Evolutionary conservation across 2,888 invertebrate species (phyloP), one percentile per base, ranked within the genome.

Genomic region (Pilophorus perplexus): DNA sequence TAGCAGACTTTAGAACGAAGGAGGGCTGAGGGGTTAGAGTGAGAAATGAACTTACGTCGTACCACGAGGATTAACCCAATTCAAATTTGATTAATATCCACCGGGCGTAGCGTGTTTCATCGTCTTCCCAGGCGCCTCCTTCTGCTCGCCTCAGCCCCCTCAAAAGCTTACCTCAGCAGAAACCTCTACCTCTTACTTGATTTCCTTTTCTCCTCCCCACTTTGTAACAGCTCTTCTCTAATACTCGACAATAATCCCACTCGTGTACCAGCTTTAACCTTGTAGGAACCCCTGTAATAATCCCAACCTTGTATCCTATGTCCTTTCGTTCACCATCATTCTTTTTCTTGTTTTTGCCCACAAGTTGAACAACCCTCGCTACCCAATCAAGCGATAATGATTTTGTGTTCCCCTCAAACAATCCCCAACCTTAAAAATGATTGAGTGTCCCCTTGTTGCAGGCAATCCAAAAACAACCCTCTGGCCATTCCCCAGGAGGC

Each of bases 1-100:
- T 28, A 14, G 14, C 42, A 59, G 27, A 42, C 42, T 25, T 14
- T n/a, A 20, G 16, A 22, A 20, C 22, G 22, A 14, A 18, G 46
- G 46, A 42, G 23, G 23, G 38, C 38, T 42, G 59, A 25, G 42
- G 16, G 12, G 57, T 23, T 25, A 22, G 42, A 33, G 59, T 59
- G 60, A 62, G 60, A 62, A 62, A 62, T 62, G 60, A 62, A 46
- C 60, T 46, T 46, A 59, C 60, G 33, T 38, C 46, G 46, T 20
- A 28, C 28, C 46, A n/a, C 44, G 46, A 46, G 60, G 60, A 62
- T 62, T 62, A 62, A 62, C 27, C 60, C 60, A 62, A 62, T 46
- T 62, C 60, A 62, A 62, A 62, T 62, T 62, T 62, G 60, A 62
- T 62, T 62, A 62, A 62, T 62, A 62, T 46, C 60, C 60, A 28